These are phyloP conservation scores for Pinna nobilis DNA, from an alignment of 1,140 invertebrate genomes.

Conservation along the genomic window DNA sequence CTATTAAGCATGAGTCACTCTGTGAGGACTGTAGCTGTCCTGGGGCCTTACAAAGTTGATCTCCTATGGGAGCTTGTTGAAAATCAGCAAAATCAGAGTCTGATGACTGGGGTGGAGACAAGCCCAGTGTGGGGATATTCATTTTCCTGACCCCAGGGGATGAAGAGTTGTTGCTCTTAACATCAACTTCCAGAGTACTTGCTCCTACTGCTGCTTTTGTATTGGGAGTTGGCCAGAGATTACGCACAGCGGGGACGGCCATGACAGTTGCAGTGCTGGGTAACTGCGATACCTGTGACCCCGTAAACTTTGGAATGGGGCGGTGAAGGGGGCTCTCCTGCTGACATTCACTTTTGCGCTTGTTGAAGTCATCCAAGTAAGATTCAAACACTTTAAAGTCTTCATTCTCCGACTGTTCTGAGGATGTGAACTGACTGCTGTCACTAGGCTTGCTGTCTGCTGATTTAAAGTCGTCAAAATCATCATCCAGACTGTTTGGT, in stretches of 20 bases:
- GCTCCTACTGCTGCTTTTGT: too few relatives aligned
- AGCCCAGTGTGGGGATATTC: background rate
- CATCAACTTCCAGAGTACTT: background rate
- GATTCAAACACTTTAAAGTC: constrained; percentile 67
- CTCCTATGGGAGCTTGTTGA: constrained; percentile 39
- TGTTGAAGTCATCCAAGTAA: constrained; percentile 66
- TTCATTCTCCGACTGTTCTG: constrained; percentile 69
- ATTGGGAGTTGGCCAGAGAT: constrained; percentile 27
- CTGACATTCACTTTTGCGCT: constrained; percentile 49
- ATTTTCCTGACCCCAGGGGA: background rate
- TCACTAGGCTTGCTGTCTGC: constrained; percentile 69
- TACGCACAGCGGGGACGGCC: constrained; percentile 34
- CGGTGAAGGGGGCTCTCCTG: constrained; percentile 58
- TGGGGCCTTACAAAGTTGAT: background rate
- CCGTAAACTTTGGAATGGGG: constrained; percentile 46
- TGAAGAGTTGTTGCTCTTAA: too few relatives aligned
- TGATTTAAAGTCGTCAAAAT: constrained; percentile 80
- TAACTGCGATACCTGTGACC: constrained; percentile 15
- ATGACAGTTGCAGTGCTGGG: constrained; percentile 10
- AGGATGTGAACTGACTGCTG: constrained; percentile 66
- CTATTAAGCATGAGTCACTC: constrained; percentile 58
- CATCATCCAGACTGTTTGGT: constrained; percentile 70
- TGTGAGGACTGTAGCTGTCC: constrained; percentile 28
- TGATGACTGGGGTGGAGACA: constrained; percentile 21
- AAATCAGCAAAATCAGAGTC: constrained; percentile 62